Conservation (phyloP, 1,140 invertebrate genomes). For the Nilaparvata lugens region DNA sequence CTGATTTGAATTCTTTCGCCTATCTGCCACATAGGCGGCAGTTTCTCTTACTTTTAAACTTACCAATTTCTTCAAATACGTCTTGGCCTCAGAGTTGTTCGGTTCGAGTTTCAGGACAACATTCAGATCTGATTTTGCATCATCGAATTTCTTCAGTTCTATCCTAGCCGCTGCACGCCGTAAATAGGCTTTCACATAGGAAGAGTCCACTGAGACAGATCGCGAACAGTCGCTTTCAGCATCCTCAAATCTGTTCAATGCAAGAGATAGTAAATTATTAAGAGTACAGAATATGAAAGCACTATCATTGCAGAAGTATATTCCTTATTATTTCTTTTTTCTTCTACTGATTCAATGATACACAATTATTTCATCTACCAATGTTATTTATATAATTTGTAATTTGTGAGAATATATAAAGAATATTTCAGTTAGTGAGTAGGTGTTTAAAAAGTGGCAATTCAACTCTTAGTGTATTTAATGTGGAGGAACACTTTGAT, state of each 20-base stretch:
- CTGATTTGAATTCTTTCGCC: constrained; percentile 27
- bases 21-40: constrained; percentile 38
- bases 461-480: too few species aligned
- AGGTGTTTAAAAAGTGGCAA: too few species aligned
- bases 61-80: constrained; percentile 25
- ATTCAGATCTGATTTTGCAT: constrained; percentile 57
- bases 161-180: constrained; percentile 60
- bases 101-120: constrained; percentile 61
- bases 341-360: too few species aligned
- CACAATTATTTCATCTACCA: too few species aligned
- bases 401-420: too few species aligned
- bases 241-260: constrained; percentile 47
- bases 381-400: too few species aligned
- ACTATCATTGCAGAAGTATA: too few species aligned
- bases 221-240: constrained; percentile 69
- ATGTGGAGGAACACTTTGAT: too few species aligned
- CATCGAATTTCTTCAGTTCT: constrained; percentile 45
- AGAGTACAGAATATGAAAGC: background rate
- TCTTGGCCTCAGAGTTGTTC: constrained; percentile 40
- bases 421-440: too few species aligned
- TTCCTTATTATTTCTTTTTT: too few species aligned
- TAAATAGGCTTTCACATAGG: constrained; percentile 72
- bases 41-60: constrained; percentile 28
- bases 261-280: too few species aligned
- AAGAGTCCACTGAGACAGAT: constrained; percentile 58